Evolutionary conservation across 2,113 vertebrate genomes (phyloP).

Genomic region (Perognathus longimembris): DNA sequence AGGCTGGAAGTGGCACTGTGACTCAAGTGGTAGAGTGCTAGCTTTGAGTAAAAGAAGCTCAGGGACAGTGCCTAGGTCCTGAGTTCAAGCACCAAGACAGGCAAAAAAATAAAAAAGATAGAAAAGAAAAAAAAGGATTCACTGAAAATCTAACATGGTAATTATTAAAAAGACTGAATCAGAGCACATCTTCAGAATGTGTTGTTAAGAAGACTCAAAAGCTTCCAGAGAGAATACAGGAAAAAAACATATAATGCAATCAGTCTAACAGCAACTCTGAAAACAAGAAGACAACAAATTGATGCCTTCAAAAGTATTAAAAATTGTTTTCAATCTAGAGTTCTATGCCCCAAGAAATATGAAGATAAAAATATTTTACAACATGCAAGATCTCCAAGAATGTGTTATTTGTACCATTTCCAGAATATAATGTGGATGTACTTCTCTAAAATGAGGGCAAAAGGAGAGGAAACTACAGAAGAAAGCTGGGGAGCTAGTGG

Average conservation of each 20-base stretch:
- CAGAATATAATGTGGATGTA: neutral
- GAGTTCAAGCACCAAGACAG: too few species aligned
- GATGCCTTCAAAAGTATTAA: constrained; percentile 25
- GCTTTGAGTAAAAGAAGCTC: too few species aligned
- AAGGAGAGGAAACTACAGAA: neutral
- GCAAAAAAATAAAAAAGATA: too few species aligned
- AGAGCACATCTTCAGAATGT: neutral
- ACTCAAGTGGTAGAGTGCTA: too few species aligned
- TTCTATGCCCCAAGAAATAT: neutral
- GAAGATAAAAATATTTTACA: constrained; percentile 20
- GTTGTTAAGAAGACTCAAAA: constrained; percentile 7
- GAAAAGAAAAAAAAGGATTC: neutral
- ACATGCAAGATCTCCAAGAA: neutral
- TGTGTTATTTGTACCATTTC: neutral
- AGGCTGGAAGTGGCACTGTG: too few species aligned
- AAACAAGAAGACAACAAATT: neutral
- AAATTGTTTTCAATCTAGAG: constrained; percentile 32
- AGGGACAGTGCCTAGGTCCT: too few species aligned
- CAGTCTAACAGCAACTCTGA: neutral
- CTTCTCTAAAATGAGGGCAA: neutral
- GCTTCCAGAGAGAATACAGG: neutral
- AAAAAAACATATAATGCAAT: neutral
- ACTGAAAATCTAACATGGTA: neutral
- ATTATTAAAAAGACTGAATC: neutral
- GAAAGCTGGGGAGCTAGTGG: too few species aligned